These are phyloP conservation scores for Cyanoderma ruficeps DNA, from an alignment of 2,113 vertebrate genomes.

Conservation along the genomic window DNA sequence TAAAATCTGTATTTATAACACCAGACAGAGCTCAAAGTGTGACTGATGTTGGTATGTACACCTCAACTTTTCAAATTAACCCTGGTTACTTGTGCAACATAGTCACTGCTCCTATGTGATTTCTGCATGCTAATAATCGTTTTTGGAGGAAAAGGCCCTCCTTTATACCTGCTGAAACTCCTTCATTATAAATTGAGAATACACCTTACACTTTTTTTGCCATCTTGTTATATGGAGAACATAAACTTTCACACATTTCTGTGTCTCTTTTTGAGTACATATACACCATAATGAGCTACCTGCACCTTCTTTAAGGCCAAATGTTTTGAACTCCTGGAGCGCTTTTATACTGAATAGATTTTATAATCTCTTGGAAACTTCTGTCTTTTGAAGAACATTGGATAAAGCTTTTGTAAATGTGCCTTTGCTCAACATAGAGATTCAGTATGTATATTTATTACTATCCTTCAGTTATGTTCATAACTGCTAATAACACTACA, in stretches of 20 bases:
- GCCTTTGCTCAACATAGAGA: neutral
- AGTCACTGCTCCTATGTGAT: neutral
- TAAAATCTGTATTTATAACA: neutral
- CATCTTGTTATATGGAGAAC: neutral
- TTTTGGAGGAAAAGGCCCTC: neutral
- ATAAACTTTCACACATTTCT: neutral
- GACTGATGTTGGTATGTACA: neutral
- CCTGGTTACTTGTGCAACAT: neutral
- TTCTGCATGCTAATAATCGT: rapidly evolving
- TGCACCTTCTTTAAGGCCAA: neutral
- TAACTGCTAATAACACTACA: neutral
- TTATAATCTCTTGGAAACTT: neutral
- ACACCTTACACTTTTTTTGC: neutral
- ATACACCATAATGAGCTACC: neutral
- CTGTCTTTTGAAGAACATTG: neutral
- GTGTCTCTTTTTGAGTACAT: neutral
- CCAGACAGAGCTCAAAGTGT: neutral
- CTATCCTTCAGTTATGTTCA: neutral
- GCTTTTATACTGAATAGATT: neutral
- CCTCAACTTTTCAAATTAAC: neutral
- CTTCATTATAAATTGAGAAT: neutral
- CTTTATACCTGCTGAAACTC: neutral
- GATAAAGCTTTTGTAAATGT: neutral
- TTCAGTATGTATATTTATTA: neutral
- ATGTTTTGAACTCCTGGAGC: neutral